Conservation (phyloP, 30 jellyfish, hydroid and myxozoan genomes). For the Hydra vulgaris region DNA sequence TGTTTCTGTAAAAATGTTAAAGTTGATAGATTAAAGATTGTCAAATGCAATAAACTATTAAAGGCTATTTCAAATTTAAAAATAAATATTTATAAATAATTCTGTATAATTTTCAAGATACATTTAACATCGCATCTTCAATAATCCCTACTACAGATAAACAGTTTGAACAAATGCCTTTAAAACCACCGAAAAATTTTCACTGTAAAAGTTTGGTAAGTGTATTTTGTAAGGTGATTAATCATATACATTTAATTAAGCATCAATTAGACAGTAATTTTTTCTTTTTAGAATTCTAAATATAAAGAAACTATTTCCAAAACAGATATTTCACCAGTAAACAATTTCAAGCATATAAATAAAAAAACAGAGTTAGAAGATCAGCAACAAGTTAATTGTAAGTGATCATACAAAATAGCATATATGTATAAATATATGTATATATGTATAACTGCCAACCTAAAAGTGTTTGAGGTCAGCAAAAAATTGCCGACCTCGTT, state of each 20-base stretch:
- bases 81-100: background rate
- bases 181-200: background rate
- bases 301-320: background rate
- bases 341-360: background rate
- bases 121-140: conserved; percentile 49
- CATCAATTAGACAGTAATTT: no score
- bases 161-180: conserved; percentile 2
- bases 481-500: no score
- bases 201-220: background rate
- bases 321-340: background rate
- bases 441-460: no score
- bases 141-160: conserved; percentile 60
- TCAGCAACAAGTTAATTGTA: background rate
- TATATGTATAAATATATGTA: no score
- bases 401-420: no score
- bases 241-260: no score
- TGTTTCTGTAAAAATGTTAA: no score
- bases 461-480: no score
- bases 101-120: conserved; percentile 7
- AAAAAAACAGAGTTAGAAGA: background rate
- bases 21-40: no score
- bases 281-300: background rate
- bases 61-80: no score
- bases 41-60: no score
- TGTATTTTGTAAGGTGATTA: background rate